Evolutionary conservation across 1,140 invertebrate genomes (phyloP).

Genomic region (Temnothorax nylanderi): DNA sequence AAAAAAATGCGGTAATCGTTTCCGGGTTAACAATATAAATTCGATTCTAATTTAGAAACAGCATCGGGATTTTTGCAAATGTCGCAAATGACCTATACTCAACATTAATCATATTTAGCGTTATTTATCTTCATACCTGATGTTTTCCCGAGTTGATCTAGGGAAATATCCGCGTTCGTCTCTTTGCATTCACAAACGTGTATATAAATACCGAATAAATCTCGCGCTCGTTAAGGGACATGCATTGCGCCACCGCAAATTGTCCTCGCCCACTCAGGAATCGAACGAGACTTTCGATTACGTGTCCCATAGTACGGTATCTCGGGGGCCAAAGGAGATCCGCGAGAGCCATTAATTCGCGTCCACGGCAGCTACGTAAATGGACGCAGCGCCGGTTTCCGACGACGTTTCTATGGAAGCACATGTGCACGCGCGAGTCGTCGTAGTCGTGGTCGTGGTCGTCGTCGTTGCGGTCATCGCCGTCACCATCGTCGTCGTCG

Average conservation of each 20-base stretch:
- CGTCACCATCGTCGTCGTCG: conserved; percentile 39
- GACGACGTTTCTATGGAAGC: conserved; percentile 78
- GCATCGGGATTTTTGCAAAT: neutral
- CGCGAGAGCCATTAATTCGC: conserved; percentile 69
- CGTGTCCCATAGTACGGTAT: conserved; percentile 57
- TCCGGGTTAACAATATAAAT: neutral
- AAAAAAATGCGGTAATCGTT: no score
- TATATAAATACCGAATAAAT: conserved; percentile 53
- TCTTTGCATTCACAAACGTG: neutral
- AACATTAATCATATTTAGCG: neutral
- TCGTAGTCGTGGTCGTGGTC: neutral
- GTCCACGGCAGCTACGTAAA: conserved; percentile 59
- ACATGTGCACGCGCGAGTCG: conserved; percentile 21
- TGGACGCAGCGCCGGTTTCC: conserved; percentile 50
- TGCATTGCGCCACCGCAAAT: conserved; percentile 60
- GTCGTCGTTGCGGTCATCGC: neutral
- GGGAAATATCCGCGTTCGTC: neutral
- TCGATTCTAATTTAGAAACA: neutral
- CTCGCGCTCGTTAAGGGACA: conserved; percentile 42
- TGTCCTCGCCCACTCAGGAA: conserved; percentile 57
- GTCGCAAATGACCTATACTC: neutral
- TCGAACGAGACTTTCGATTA: conserved; percentile 62
- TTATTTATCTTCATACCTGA: neutral
- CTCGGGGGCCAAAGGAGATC: conserved; percentile 44
- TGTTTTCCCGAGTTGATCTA: neutral